Percentiles rank a stretch among this genome's conserved stretches.
These are phyloP conservation scores for Poeciliopsis retropinna DNA, from an alignment of 2,113 vertebrate genomes.

Conservation along the genomic window DNA sequence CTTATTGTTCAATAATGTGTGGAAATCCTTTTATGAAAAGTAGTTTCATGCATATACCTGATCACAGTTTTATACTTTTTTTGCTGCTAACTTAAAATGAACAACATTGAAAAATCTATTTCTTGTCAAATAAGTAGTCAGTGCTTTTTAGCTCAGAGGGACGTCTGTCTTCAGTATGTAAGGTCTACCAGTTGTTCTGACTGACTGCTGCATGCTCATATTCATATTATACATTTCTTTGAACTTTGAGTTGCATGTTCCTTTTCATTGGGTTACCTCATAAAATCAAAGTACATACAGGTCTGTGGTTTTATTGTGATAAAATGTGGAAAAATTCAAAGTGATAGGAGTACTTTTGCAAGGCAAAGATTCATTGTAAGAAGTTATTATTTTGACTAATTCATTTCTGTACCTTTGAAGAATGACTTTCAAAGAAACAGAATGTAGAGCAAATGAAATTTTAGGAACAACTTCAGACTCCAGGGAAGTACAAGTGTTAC, in stretches of 20 bases:
- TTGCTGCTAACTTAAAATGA: not conserved
- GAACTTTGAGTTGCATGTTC: no score
- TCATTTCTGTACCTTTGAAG: not conserved
- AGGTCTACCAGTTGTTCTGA: not conserved
- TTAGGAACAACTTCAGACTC: not conserved
- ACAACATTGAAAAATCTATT: not conserved
- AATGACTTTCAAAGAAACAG: not conserved
- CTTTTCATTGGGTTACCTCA: no score
- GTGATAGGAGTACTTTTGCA: not conserved
- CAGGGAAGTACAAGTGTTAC: not conserved
- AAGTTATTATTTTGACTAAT: not conserved
- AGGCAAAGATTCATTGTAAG: not conserved
- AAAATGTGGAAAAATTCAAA: not conserved
- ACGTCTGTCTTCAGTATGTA: not conserved
- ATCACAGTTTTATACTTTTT: not conserved
- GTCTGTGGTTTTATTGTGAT: not conserved
- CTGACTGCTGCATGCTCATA: not conserved
- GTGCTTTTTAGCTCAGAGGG: not conserved
- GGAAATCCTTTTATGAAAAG: not conserved
- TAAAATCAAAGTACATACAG: not conserved
- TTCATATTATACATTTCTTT: no score
- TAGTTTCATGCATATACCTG: not conserved
- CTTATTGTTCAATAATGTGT: not conserved
- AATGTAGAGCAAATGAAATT: not conserved
- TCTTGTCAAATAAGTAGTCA: not conserved